Evolutionary conservation across 2,113 vertebrate genomes (phyloP).

Genomic region (Dendropsophus ebraccatus): DNA sequence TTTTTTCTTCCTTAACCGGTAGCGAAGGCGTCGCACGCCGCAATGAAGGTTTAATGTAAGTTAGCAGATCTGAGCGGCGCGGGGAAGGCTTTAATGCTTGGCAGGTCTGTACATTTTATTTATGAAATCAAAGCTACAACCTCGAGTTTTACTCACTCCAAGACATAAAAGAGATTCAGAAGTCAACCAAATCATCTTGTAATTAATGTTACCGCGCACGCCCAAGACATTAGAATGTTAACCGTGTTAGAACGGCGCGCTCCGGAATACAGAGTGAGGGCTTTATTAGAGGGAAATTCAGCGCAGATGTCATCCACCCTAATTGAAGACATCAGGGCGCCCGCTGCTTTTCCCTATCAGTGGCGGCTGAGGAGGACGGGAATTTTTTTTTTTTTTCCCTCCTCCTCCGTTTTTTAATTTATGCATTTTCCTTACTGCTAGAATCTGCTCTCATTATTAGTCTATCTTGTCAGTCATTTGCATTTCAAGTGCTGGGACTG

Average conservation of each 20-base stretch:
- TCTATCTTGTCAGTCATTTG: constrained; percentile 95
- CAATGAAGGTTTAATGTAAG: constrained; percentile 85
- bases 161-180: constrained; percentile 97
- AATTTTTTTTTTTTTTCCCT: constrained; percentile 67
- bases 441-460: constrained; percentile 99
- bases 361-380: constrained; percentile 88
- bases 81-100: constrained; percentile 83
- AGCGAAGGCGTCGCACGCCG: constrained; percentile 80
- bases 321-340: constrained; percentile 99
- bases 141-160: constrained; percentile 92
- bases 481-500: constrained; percentile 97
- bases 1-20: constrained; percentile 74
- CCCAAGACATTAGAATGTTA: constrained; percentile 99
- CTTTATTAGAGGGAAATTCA: constrained; percentile 96
- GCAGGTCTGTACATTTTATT: constrained; percentile 94
- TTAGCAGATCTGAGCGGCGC: constrained; percentile 80
- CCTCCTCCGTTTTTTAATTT: constrained; percentile 82
- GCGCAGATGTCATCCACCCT: constrained; percentile 97
- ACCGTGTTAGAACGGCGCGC: constrained; percentile 98
- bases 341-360: constrained; percentile 96
- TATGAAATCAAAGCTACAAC: constrained; percentile 92
- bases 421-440: constrained; percentile 93
- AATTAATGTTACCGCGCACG: constrained; percentile 98
- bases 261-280: constrained; percentile 98
- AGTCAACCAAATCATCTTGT: constrained; percentile 96